Base-by-base conservation (phyloP, 2,888 invertebrate species). In the Copidosoma aretas region DNA sequence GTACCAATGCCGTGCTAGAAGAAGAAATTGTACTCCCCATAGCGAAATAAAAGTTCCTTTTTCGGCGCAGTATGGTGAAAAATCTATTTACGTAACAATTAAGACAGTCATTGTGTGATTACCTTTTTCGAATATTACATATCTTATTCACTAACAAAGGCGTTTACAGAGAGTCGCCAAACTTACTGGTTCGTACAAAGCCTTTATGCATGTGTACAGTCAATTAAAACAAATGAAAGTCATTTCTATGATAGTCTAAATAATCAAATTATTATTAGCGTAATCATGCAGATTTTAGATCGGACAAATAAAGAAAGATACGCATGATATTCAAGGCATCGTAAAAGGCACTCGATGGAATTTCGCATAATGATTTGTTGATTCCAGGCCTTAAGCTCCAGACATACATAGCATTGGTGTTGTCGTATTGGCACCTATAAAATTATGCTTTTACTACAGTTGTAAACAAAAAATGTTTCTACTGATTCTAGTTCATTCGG, bases 301-400 rank as follows among this genome's bases (percentile, higher is more conserved):
- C 25, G 5, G 53, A n/a, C 22, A 43, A 22, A 10, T 8, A 3
- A 32, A 22, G 2, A 14, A 62, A 62, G 19, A 10, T 60, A 10
- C 49, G 62, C 1, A 53, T 62, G 8, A 53, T 62, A 4, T 62
- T 62, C 19, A 32, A 62, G 12, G 62, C 19, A n/a, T 62, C 62
- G 17, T 53, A 32, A 32, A 62, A 62, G 24, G 17, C 41, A 8
- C 62, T 24, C 15, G 17, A n/a, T 8, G n/a, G 10, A 5, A 5
- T n/a, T 4, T 52, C 21, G 10, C 22, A 12, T 8, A 52, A 52
- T 12, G n/a, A 52, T 19, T 10, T 15, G 10, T 25, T 25, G n/a
- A 24, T 22, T 14, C 8, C 25, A n/a, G 56, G 56, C 3, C 24
- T 25, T 10, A 56, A 56, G 17, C 24, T 25, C 25, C 56, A 56